Evolutionary conservation across 2,888 invertebrate species (phyloP).

Genomic region (Laothoe populi): DNA sequence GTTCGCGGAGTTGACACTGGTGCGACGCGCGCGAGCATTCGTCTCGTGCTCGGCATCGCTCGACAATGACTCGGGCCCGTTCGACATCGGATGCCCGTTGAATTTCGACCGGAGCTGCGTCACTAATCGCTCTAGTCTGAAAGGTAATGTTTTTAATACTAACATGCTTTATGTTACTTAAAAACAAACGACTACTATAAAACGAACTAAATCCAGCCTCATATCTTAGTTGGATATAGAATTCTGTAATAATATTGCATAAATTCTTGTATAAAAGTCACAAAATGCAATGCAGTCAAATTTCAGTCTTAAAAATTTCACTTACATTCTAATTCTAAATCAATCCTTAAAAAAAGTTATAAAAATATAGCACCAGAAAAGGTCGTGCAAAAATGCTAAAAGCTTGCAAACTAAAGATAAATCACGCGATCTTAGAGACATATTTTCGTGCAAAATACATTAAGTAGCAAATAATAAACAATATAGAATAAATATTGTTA

Average conservation of each 20-base stretch:
- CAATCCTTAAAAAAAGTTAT: neutral
- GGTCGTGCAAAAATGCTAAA: conserved; percentile 14
- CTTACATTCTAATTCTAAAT: neutral
- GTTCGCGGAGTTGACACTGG: conserved; percentile 68
- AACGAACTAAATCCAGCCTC: too few relatives aligned
- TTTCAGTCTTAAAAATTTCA: neutral
- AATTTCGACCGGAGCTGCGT: conserved; percentile 82
- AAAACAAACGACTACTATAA: too few relatives aligned
- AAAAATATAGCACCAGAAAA: neutral
- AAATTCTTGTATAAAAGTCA: too few relatives aligned
- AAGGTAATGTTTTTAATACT: conserved; percentile 52
- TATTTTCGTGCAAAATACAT: neutral
- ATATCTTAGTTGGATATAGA: too few relatives aligned
- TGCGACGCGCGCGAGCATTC: conserved; percentile 59
- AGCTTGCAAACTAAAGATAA: neutral
- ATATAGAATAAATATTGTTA: too few relatives aligned
- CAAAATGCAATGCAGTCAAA: neutral
- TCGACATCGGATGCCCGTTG: conserved; percentile 71
- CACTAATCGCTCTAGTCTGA: conserved; percentile 85
- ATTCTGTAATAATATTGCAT: too few relatives aligned
- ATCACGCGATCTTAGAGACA: neutral
- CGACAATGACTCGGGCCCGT: conserved; percentile 74
- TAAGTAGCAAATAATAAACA: neutral
- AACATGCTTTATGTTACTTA: conserved; percentile 11
- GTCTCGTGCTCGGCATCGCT: conserved; percentile 74